Evolutionary conservation across 2,888 invertebrate genomes (phyloP).

Genomic region (Chrysolina haemoptera): DNA sequence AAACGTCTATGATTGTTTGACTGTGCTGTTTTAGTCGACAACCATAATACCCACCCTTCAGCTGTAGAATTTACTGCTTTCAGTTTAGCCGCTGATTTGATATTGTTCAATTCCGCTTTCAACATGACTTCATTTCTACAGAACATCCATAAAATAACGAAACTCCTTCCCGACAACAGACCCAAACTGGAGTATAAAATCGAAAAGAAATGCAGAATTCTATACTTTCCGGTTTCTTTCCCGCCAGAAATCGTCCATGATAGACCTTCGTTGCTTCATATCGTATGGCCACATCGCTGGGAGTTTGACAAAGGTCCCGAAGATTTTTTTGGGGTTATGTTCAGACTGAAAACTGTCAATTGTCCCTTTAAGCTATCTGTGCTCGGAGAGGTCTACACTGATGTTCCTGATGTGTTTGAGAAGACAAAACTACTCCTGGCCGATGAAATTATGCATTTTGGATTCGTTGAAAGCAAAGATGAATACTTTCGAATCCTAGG

Average conservation of each 20-base stretch:
- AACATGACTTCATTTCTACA: constrained; percentile 79
- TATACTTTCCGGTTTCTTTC: constrained; percentile 71
- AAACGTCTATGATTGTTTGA: too few relatives aligned
- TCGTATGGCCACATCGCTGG: constrained; percentile 86
- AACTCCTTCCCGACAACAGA: constrained; percentile 77
- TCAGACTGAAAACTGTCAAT: constrained; percentile 71
- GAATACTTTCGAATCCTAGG: constrained; percentile 74
- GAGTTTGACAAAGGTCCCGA: constrained; percentile 85
- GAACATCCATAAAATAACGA: constrained; percentile 75
- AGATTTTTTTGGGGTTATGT: constrained; percentile 74
- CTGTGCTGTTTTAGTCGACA: too few relatives aligned
- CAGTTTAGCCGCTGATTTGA: constrained; percentile 78
- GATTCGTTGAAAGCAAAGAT: constrained; percentile 72
- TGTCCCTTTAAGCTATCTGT: constrained; percentile 75
- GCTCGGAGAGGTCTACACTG: constrained; percentile 76
- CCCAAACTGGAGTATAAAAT: constrained; percentile 74
- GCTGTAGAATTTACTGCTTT: constrained; percentile 27
- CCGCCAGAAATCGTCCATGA: constrained; percentile 48
- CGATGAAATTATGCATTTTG: constrained; percentile 74
- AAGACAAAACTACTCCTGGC: constrained; percentile 71
- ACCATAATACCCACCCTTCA: too few relatives aligned
- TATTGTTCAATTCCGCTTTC: constrained; percentile 81
- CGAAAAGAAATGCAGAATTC: constrained; percentile 74
- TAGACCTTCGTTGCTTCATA: constrained; percentile 68
- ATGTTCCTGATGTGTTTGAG: constrained; percentile 75